A percentile compares a stretch with the other conserved stretches of the same genome.
phyloP scores from a whole-genome alignment of 2,888 invertebrate genomes.

The Drosophila imparisetae region DNA sequence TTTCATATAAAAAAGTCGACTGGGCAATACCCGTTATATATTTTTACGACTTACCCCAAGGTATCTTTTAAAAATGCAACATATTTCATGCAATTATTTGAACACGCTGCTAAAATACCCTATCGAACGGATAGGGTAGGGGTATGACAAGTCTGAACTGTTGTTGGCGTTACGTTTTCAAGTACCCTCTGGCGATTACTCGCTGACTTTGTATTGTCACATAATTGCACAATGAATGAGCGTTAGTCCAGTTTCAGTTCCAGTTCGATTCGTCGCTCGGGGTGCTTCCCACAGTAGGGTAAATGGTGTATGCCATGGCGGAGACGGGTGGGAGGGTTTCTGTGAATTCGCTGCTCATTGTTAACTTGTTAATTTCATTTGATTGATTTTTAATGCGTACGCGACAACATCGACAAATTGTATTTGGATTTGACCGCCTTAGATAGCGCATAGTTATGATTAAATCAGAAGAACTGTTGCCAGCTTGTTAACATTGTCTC shows the following conservation, averaged over 20 bases:
- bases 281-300: constrained; percentile 72
- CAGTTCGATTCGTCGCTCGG: constrained; percentile 50
- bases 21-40: neutral
- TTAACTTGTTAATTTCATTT: constrained; percentile 82
- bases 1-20: neutral
- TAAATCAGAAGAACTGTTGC: constrained; percentile 60
- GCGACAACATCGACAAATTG: constrained; percentile 52
- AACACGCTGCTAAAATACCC: constrained; percentile 15
- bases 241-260: constrained; percentile 23
- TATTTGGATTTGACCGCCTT: constrained; percentile 34
- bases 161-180: constrained; percentile 20
- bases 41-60: neutral
- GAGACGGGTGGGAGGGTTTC: neutral
- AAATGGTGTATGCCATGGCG: neutral
- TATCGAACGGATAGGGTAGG: neutral
- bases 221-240: constrained; percentile 73
- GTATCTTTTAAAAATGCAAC: neutral
- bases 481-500: constrained; percentile 1
- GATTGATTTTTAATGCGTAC: constrained; percentile 79
- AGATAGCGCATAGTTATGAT: constrained; percentile 73
- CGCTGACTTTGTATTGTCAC: constrained; percentile 60
- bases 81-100: neutral
- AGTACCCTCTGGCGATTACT: constrained; percentile 49
- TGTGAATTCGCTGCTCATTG: constrained; percentile 56
- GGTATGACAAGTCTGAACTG: neutral